These are phyloP conservation scores for Brevimyrus niger DNA, from an alignment of 2,113 vertebrate species.

Conservation along the genomic window DNA sequence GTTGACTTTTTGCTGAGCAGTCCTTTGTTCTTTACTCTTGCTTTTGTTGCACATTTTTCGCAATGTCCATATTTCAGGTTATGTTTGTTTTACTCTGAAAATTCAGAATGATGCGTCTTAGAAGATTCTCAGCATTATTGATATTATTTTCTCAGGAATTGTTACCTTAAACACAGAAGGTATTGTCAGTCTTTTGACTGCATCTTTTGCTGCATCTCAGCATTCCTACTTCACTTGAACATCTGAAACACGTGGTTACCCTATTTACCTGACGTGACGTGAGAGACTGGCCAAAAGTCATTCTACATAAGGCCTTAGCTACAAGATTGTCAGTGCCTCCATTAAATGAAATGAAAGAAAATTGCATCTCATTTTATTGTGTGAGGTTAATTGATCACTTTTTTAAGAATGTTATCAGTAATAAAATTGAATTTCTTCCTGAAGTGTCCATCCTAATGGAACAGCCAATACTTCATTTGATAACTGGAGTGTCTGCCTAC, in stretches of 20 bases:
- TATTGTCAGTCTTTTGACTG: constrained; percentile 26
- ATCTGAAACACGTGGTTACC: neutral
- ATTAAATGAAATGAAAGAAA: neutral
- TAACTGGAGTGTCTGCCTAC: neutral
- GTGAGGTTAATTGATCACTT: neutral
- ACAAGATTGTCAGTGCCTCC: neutral
- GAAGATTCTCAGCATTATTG: neutral
- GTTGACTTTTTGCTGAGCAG: neutral
- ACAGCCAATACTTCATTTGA: neutral
- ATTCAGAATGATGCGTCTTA: neutral
- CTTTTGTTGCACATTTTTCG: neutral
- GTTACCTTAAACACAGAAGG: constrained; percentile 6
- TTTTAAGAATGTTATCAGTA: neutral
- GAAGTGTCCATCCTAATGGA: neutral
- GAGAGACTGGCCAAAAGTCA: neutral
- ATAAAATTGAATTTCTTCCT: neutral
- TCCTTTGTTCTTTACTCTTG: neutral
- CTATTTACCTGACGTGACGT: neutral
- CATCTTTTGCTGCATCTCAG: neutral
- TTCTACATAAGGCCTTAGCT: neutral
- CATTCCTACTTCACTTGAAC: neutral
- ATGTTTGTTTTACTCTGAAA: neutral
- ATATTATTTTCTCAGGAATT: constrained; percentile 15
- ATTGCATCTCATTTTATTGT: neutral
- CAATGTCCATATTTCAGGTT: neutral